Evolutionary conservation across 2,113 vertebrate genomes (phyloP), one percentile per base, ranked within the genome.

Genomic region (Sinocyclocheilus rhinocerous): DNA sequence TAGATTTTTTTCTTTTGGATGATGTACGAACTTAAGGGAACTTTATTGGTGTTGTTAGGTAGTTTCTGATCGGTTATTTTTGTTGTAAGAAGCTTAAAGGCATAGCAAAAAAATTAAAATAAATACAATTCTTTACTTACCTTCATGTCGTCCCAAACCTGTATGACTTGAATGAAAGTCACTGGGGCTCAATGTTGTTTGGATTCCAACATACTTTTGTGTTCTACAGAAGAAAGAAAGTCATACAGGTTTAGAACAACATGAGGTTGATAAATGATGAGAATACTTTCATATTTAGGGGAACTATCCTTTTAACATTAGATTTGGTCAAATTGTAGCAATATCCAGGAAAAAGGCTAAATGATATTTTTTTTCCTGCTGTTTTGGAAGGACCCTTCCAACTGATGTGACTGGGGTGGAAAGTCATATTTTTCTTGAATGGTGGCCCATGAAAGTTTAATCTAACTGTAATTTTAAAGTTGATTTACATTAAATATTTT

Each of bases 361-460:
- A 8, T 76, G 15, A 29, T 76, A 0, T 13, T 13, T 50, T 50
- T 15, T 50, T 48, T 12, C 11, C 45, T 48, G 45, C 9, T 2
- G 45, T 48, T 50, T 50, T 50, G 48, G 48, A 50, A 50, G 4
- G 48, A 50, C 48, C 48, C 48, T 50, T 50, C 13, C 48, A 50
- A 76, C 75, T 29, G 75, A 76, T 73, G 36, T 45, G 18, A 55
- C 13, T 5, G 7, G 70, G 70, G 39, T 73, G 45, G 6, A 76
- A 76, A 76, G 33, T 59, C 33, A 16, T 61, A 80, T 80, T 61
- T 61, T 29, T 80, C 29, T 61, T 80, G 20, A 61, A 42, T 42
- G 6, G 20, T 13, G 10, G 57, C 77, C 57, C 6, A 9, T 24
- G 11, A 61, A 80, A 61, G 12, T 80, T 80, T 80, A 20, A 80